phyloP scores from a whole-genome alignment of 1,140 invertebrate species.

The Colletes latitarsis region DNA sequence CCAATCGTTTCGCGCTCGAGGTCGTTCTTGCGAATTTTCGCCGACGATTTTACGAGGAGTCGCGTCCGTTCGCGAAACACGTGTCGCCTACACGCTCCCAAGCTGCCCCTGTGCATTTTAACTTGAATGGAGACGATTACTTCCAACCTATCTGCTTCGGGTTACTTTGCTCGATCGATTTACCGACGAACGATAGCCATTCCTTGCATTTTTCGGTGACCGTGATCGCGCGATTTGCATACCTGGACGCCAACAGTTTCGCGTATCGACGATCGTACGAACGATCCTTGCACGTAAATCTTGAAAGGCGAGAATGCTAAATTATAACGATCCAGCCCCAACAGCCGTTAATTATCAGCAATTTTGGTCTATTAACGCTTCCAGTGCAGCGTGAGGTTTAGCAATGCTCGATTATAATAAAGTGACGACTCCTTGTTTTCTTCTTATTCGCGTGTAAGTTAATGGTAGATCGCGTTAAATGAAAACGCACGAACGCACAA shows the following conservation, averaged over 20 bases:
- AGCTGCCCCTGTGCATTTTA: neutral
- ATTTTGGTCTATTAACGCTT: no score
- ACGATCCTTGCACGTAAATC: neutral
- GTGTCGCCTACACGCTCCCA: constrained; percentile 13
- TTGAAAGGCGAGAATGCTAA: neutral
- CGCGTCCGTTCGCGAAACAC: constrained; percentile 9
- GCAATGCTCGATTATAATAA: no score
- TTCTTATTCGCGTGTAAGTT: no score
- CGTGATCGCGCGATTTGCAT: constrained; percentile 6
- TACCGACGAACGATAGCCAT: neutral
- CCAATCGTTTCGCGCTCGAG: neutral
- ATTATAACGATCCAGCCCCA: neutral
- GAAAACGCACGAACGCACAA: no score
- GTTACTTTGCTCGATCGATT: neutral
- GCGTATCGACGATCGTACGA: neutral
- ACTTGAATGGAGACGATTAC: neutral
- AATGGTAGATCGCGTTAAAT: no score
- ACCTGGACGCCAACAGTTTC: neutral
- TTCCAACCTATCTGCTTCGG: neutral
- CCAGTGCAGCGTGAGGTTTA: no score
- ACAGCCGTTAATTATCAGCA: no score
- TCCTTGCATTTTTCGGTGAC: neutral
- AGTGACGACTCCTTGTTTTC: no score
- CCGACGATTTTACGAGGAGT: constrained; percentile 11
- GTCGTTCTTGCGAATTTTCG: neutral